Percentiles rank a stretch among this genome's conserved stretches.
Evolutionary conservation across 2,797 vertebrate species (phyloP).

Genomic region (Gallinago nigripennis): DNA sequence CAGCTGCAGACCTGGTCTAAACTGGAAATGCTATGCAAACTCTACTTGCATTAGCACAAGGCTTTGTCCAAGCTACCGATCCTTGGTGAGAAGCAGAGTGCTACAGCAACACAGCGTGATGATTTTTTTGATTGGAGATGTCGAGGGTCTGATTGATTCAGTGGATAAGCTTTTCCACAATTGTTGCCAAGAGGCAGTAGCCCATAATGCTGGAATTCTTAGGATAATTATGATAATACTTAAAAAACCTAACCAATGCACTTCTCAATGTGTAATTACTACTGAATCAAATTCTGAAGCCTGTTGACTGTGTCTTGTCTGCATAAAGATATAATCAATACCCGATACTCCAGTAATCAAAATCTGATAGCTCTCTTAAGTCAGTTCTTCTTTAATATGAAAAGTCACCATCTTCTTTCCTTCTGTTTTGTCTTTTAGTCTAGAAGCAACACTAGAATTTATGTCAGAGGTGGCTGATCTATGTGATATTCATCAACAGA

Average conservation of each 20-base stretch:
- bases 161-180: background rate
- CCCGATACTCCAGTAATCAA: background rate
- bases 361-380: background rate
- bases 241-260: rapidly evolving
- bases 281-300: background rate
- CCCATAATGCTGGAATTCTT: background rate
- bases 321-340: background rate
- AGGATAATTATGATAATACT: background rate
- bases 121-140: background rate
- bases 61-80: background rate
- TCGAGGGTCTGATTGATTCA: background rate
- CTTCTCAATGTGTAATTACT: background rate
- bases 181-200: background rate
- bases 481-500: background rate
- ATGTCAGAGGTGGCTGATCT: background rate
- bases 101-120: background rate
- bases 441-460: background rate
- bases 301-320: background rate
- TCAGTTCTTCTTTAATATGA: background rate
- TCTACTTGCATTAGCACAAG: background rate
- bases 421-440: background rate
- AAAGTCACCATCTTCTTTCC: background rate
- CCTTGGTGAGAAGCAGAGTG: background rate
- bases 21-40: background rate
- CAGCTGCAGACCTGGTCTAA: background rate